phyloP scores from a whole-genome alignment of 2,888 invertebrate species.

The Hoplodrina blanda region DNA sequence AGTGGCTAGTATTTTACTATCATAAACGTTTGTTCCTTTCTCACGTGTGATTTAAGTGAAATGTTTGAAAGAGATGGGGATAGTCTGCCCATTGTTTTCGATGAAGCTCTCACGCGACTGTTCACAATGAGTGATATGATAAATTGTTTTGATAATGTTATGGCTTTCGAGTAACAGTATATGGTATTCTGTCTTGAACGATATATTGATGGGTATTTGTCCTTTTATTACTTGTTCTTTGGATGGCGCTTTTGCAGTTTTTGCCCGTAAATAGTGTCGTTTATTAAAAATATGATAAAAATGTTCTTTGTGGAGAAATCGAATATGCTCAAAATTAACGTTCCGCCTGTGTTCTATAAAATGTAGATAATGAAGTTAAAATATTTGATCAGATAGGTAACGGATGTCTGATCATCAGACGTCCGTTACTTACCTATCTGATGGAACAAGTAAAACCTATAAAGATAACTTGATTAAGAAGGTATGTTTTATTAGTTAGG shows the following conservation, averaged over 20 bases:
- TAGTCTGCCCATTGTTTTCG: conserved; percentile 68
- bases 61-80: conserved; percentile 53
- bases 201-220: conserved; percentile 30
- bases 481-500: conserved; percentile 7
- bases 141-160: conserved; percentile 77
- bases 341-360: conserved; percentile 18
- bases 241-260: background rate
- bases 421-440: no score
- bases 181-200: conserved; percentile 29
- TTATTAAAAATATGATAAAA: no score
- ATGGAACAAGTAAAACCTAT: conserved; percentile 13
- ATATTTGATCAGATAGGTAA: conserved; percentile 12
- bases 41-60: conserved; percentile 35
- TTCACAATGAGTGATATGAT: conserved; percentile 73
- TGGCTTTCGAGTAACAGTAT: conserved; percentile 60
- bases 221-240: conserved; percentile 15
- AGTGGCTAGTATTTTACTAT: conserved; percentile 65
- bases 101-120: conserved; percentile 71
- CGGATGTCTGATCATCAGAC: no score
- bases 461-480: background rate
- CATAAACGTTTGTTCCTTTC: conserved; percentile 58
- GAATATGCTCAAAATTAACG: conserved; percentile 18
- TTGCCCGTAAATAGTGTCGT: background rate
- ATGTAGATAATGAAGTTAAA: conserved; percentile 12
- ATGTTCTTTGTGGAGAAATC: conserved; percentile 35